Evolutionary conservation across 2,113 vertebrate genomes (phyloP).

Genomic region (Xenopus laevis): DNA sequence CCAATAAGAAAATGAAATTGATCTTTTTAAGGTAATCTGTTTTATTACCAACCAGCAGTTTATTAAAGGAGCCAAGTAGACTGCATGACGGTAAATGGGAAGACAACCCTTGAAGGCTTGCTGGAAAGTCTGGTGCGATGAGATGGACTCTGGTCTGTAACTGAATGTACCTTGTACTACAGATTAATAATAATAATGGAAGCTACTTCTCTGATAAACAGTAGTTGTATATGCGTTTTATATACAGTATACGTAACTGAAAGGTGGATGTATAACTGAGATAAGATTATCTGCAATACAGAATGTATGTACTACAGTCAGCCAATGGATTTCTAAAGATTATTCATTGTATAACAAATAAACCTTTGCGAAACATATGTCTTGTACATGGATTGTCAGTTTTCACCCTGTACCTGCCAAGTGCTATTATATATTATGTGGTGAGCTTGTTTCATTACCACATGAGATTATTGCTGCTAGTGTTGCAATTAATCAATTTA

Average conservation of each 20-base stretch:
- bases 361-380: constrained; percentile 75
- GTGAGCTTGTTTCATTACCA: constrained; percentile 65
- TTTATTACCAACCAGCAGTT: constrained; percentile 64
- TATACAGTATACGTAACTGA: constrained; percentile 45
- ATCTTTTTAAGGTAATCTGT: constrained; percentile 59
- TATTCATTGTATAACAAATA: constrained; percentile 69
- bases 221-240: constrained; percentile 49
- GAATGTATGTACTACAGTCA: constrained; percentile 57
- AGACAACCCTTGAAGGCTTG: constrained; percentile 48
- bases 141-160: constrained; percentile 55
- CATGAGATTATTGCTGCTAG: constrained; percentile 74
- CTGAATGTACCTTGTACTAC: constrained; percentile 62
- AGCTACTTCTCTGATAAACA: constrained; percentile 50
- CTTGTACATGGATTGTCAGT: constrained; percentile 69
- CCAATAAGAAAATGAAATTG: constrained; percentile 22
- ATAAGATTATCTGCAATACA: constrained; percentile 53
- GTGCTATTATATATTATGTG: constrained; percentile 76
- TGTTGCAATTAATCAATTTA: constrained; percentile 62
- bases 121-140: constrained; percentile 39
- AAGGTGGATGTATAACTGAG: constrained; percentile 59
- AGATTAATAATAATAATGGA: constrained; percentile 54
- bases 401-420: constrained; percentile 69
- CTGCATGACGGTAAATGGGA: constrained; percentile 46
- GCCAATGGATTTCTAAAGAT: constrained; percentile 53
- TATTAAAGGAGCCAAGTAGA: constrained; percentile 56